Percentiles rank a stretch among this genome's conserved stretches.
Conservation (phyloP, 2,888 invertebrate genomes). For the Drosophila prostipennis region DNA sequence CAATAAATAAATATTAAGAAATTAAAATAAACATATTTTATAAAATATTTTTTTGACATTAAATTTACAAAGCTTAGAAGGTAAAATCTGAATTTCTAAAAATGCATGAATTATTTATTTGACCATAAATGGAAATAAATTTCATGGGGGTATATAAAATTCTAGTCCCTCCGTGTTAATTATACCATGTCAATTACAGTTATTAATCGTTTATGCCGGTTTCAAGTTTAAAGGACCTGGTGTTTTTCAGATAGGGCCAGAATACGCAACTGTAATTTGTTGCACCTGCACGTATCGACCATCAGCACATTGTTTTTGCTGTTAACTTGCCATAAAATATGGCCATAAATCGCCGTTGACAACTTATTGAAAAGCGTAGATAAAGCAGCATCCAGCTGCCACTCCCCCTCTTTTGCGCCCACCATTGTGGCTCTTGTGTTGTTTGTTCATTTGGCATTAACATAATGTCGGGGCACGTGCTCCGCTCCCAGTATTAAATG, state of each 20-base stretch:
- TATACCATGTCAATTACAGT: neutral
- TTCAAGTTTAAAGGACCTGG: neutral
- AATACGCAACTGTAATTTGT: conserved; percentile 25
- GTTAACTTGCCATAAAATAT: conserved; percentile 52
- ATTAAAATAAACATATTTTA: no score
- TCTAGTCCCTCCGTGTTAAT: neutral
- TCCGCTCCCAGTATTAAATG: conserved; percentile 39
- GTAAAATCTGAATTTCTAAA: neutral
- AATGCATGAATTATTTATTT: neutral
- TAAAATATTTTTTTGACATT: no score
- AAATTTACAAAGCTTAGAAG: no score
- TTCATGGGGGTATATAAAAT: neutral
- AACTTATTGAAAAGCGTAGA: conserved; percentile 65
- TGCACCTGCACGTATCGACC: conserved; percentile 61
- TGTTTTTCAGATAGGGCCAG: neutral
- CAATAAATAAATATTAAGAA: no score
- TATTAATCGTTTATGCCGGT: neutral
- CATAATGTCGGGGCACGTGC: conserved; percentile 54
- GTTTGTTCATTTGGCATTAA: conserved; percentile 34
- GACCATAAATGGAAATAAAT: neutral
- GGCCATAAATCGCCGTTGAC: conserved; percentile 61
- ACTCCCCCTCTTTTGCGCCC: neutral
- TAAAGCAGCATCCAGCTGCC: conserved; percentile 44
- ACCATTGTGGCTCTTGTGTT: conserved; percentile 7
- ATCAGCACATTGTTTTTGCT: conserved; percentile 52